Percentiles rank a stretch among this genome's conserved stretches.
phyloP scores from a whole-genome alignment of 1,140 invertebrate species.

The Dinoponera quadriceps region DNA sequence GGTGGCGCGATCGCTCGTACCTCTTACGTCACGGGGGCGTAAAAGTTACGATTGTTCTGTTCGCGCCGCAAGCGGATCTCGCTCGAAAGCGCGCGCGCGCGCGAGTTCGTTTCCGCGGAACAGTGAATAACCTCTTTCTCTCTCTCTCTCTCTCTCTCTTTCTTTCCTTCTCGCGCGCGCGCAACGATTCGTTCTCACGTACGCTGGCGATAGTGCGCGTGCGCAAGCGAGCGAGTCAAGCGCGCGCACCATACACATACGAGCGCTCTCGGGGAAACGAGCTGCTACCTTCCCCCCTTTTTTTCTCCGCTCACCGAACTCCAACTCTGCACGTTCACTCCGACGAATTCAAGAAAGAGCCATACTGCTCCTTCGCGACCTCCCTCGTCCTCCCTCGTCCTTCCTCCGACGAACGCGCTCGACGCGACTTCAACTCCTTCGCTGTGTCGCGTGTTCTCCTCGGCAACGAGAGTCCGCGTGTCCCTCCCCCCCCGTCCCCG shows the following conservation, averaged over 20 bases:
- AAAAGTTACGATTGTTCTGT: slow-evolving; percentile 18
- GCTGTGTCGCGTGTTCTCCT: slow-evolving; percentile 56
- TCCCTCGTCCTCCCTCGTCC: slow-evolving; percentile 54
- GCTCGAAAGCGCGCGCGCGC: slow-evolving; percentile 40
- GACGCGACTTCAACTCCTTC: slow-evolving; percentile 34
- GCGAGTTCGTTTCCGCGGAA: slow-evolving; percentile 65
- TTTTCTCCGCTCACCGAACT: background rate
- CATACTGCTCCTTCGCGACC: slow-evolving; percentile 53
- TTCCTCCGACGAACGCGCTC: slow-evolving; percentile 16
- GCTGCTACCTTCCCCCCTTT: background rate
- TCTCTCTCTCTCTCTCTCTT: background rate
- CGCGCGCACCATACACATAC: background rate
- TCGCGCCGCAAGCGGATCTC: slow-evolving; percentile 34
- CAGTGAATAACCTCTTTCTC: slow-evolving; percentile 70
- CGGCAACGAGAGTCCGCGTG: slow-evolving; percentile 59
- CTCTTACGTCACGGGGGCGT: slow-evolving; percentile 42
- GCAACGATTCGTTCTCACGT: slow-evolving; percentile 57
- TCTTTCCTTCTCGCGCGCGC: background rate
- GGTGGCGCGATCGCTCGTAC: background rate
- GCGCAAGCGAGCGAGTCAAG: background rate
- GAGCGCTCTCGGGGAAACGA: background rate
- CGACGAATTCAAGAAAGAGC: slow-evolving; percentile 64
- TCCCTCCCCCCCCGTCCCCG: background rate
- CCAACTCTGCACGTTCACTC: slow-evolving; percentile 49
- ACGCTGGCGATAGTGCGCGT: background rate